Base-by-base conservation (phyloP, 2,888 invertebrate species). In the Horisme vitalbata region DNA sequence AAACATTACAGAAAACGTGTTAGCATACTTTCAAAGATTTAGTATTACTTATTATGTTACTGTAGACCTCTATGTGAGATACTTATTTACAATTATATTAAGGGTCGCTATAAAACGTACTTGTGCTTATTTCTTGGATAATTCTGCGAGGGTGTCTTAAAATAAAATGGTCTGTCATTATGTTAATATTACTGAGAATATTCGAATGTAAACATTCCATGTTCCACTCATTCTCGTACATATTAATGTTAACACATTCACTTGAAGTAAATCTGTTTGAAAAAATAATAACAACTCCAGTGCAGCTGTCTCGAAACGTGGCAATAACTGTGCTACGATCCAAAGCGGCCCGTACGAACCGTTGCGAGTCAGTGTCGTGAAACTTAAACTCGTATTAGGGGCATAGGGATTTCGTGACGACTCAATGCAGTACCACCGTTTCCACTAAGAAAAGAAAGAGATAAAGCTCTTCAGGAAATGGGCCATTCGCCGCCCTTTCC, bases 391-490 rank as follows among this genome's bases (percentile, higher is more conserved):
- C 59, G 59, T 73, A 69, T 73, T 68, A 68, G 61, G 65, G 61
- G 41, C 45, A 48, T 41, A 49, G 53, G 62, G 58, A 63, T 65
- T 66, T 61, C 62, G 64, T 65, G 71, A 59, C 63, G 72, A 58
- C 65, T 67, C 62, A 63, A 55, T 54, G 51, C 53, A 61, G 59
- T 63, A 48, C 52, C 59, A 56, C 48, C 57, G 45, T 39, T 41
- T 46, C 47, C 38, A 37, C 54, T 41, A 55, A 53, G 58, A 59
- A 71, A 71, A 73, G 68, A 71, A 75, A 79, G 73, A 77, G 75
- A 80, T 79, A 79, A 81, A 81, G 73, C 71, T 76, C 61, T 73
- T 73, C 71, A 76, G 79, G 79, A 84, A 85, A 83, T 80, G 73
- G 80, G 60, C 73, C 75, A 81, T 81, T 83, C 75, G 57, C 68